phyloP scores from a whole-genome alignment of 1,140 invertebrate species.

The Euwallacea similis region DNA sequence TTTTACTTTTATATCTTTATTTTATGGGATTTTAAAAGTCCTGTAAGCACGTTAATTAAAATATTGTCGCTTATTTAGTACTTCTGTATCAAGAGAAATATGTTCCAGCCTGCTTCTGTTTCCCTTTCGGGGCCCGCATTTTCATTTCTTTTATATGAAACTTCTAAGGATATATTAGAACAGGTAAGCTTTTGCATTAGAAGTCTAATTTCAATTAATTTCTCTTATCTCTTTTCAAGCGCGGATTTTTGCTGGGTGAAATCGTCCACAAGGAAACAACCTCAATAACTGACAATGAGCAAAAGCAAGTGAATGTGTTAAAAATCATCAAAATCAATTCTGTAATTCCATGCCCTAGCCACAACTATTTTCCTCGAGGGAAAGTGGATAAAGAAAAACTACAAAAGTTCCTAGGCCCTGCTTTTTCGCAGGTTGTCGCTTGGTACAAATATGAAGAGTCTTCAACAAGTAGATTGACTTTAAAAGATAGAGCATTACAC shows the following conservation, averaged over 20 bases:
- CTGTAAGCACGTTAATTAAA: neutral
- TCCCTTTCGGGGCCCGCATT: conserved; percentile 43
- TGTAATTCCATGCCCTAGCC: conserved; percentile 39
- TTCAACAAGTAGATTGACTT: conserved; percentile 35
- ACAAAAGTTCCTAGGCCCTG: conserved; percentile 34
- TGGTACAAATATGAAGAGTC: conserved; percentile 42
- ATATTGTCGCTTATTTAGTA: neutral
- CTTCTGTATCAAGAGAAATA: conserved; percentile 5
- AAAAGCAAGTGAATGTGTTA: conserved; percentile 40
- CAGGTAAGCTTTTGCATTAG: conserved; percentile 37
- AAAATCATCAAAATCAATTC: conserved; percentile 45
- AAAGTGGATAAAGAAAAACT: conserved; percentile 41
- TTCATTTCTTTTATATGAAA: conserved; percentile 45
- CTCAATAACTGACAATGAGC: conserved; percentile 45
- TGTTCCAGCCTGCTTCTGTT: conserved; percentile 43
- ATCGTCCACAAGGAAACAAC: conserved; percentile 42
- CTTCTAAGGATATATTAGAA: conserved; percentile 34
- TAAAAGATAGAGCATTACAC: conserved; percentile 43
- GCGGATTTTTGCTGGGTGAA: conserved; percentile 46
- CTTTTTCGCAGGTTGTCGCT: conserved; percentile 40
- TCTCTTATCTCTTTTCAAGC: conserved; percentile 32
- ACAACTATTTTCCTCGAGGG: conserved; percentile 38
- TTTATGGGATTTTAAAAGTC: neutral
- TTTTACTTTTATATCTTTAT: neutral
- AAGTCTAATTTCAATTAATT: conserved; percentile 15